Evolutionary conservation across 2,113 vertebrate genomes (phyloP).

Genomic region (Triplophysa tibetana): DNA sequence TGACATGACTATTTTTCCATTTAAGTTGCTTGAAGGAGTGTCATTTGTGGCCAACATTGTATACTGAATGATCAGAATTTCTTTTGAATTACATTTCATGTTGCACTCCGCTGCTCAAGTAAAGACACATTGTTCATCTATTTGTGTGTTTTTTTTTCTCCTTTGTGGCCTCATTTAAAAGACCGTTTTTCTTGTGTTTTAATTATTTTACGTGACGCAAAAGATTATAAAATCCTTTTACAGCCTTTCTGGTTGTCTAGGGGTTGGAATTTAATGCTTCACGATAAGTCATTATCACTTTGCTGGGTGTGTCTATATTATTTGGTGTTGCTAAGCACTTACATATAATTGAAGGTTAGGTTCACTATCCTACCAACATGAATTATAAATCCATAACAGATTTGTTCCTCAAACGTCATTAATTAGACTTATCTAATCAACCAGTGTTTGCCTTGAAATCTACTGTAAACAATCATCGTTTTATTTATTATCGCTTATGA

Average conservation of each 20-base stretch:
- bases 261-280: neutral
- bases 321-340: neutral
- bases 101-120: constrained; percentile 33
- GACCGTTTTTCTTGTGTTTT: neutral
- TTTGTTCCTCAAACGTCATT: neutral
- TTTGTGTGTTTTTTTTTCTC: neutral
- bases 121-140: constrained; percentile 22
- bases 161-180: neutral
- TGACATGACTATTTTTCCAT: constrained; percentile 1
- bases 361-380: neutral
- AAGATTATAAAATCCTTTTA: neutral
- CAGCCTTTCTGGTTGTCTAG: neutral
- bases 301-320: neutral
- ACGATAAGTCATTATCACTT: constrained; percentile 4
- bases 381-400: neutral
- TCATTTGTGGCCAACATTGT: constrained; percentile 7
- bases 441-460: neutral
- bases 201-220: neutral
- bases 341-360: neutral
- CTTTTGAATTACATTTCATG: constrained; percentile 26
- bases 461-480: neutral
- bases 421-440: neutral
- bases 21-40: constrained; percentile 21
- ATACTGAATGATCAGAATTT: neutral
- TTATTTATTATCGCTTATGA: neutral